phyloP scores from a whole-genome alignment of 1,140 invertebrate species.

The Euglossa dilemma region DNA sequence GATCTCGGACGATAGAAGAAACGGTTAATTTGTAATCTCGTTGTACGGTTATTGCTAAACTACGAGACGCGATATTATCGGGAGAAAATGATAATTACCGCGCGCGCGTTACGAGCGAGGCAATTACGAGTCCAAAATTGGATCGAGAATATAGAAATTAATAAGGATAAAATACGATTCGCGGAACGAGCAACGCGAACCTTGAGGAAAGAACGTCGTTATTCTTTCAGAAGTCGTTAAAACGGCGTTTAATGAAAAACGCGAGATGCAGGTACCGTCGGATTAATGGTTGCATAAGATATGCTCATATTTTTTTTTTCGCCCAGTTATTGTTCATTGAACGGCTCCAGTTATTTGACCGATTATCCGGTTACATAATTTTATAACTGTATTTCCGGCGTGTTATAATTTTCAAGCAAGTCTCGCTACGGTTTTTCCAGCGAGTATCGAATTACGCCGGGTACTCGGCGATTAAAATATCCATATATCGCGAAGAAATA shows the following conservation, averaged over 20 bases:
- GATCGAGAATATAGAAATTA: neutral
- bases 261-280: neutral
- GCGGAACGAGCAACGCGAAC: neutral
- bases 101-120: neutral
- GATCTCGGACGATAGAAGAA: too few relatives aligned
- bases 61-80: neutral
- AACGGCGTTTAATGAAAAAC: neutral
- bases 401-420: neutral
- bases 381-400: neutral
- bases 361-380: conserved; percentile 7
- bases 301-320: neutral
- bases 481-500: neutral
- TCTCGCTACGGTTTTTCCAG: neutral
- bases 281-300: conserved; percentile 1
- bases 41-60: neutral
- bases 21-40: neutral
- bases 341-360: neutral
- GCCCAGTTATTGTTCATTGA: neutral
- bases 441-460: neutral
- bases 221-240: neutral
- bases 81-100: neutral
- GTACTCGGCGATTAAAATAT: neutral
- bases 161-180: neutral
- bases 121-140: neutral
- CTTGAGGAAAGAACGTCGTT: neutral